Base-by-base conservation (phyloP, 2,113 vertebrate genomes). In the Fukomys damarensis region DNA sequence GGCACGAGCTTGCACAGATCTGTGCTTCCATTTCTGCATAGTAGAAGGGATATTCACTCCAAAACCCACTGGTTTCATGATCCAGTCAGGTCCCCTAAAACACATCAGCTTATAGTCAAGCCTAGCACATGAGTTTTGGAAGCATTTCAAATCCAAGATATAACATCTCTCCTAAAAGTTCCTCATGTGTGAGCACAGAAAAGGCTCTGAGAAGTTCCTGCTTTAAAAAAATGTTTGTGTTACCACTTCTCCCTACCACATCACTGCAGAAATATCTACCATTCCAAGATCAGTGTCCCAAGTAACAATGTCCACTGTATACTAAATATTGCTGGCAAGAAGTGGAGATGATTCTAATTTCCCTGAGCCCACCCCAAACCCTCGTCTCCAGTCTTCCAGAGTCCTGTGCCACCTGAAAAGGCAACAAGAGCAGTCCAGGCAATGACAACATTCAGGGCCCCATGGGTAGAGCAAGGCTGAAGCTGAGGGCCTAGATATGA, bases 401-500 rank as follows among this genome's bases (percentile, higher is more conserved):
- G 54, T 46, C 58, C 35, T 12, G 1, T 26, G 61, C 8, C n/a
- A 65, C 41, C 2, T n/a, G 43, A 38, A 1, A 2, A 65, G 6
- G 72, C 30, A 46, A 59, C 43, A 0, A 38, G 30, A 74, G 58
- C 20, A 54, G 8, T 0, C 6, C 7, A 26, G 16, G 20, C 41
- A 56, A 77, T 0, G 11, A 13, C 46, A 46, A 38, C 54, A 43
- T n/a, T 28, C 41, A 56, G 56, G 72, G 58, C 46, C 19, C 8
- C 6, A 35, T 0, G 0, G 20, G 20, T 16, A 8, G 46, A 59
- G 12, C 28, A 52, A 46, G 35, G 24, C 22, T 38, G 8, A 26
- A 77, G 49, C 1, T 12, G 11, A 2, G 24, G 43, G 1, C 41
- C 7, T 7, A 6, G 52, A 14, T 1, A 22, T 24, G 19, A 52